Evolutionary conservation across 2,888 invertebrate species (phyloP).

Genomic region (Rotaria socialis): DNA sequence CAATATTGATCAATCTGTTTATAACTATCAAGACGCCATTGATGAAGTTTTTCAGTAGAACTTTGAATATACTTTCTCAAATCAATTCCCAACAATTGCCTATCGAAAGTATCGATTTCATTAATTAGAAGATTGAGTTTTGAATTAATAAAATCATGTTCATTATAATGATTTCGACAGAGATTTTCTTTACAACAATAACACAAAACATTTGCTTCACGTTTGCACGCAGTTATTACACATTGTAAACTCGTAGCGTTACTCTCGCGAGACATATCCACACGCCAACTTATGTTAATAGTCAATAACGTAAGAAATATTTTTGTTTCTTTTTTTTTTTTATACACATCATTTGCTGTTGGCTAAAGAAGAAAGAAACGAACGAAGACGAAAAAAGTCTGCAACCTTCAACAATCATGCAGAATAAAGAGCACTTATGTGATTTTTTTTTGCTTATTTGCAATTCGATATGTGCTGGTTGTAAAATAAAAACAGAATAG

Average conservation of each 20-base stretch:
- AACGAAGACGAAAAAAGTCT: not conserved
- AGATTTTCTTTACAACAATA: constrained; percentile 28
- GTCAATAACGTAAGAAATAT: not conserved
- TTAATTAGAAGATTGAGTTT: not conserved
- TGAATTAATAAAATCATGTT: not conserved
- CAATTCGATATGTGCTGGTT: constrained; percentile 8
- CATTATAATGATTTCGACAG: constrained; percentile 22
- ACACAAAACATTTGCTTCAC: not conserved
- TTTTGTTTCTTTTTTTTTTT: not conserved
- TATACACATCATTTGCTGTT: constrained; percentile 1
- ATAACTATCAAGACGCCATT: not conserved
- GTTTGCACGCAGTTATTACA: not conserved
- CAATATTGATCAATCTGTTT: not conserved
- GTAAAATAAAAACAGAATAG: not conserved
- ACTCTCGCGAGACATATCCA: not conserved
- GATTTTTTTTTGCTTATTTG: not conserved
- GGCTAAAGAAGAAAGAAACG: not conserved
- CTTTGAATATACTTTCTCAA: not conserved
- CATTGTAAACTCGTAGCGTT: not conserved
- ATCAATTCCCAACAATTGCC: not conserved
- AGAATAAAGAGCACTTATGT: constrained; percentile 16
- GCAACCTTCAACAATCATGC: constrained; percentile 22
- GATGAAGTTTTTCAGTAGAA: not conserved
- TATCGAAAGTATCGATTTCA: not conserved
- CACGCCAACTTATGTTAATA: not conserved